Evolutionary conservation across 2,888 invertebrate genomes (phyloP).

Genomic region (Spodoptera exigua): DNA sequence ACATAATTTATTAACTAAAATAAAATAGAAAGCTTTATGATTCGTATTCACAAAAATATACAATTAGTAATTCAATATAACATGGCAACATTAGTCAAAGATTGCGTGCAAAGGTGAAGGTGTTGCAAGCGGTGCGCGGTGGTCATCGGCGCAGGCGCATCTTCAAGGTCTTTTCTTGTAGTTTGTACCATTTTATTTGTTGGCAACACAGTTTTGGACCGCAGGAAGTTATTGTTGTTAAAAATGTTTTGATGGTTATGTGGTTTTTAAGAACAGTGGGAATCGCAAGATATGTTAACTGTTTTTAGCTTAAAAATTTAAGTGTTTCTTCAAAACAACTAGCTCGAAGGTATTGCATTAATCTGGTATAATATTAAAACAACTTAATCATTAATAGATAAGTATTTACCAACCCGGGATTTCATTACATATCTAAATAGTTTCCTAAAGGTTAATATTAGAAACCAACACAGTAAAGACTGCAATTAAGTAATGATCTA

Average conservation of each 20-base stretch:
- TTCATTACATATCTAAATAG: background rate
- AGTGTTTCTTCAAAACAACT: too few species aligned
- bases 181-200: constrained; percentile 11
- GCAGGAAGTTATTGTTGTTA: too few species aligned
- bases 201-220: constrained; percentile 19
- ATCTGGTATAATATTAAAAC: too few species aligned
- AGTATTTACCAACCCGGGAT: too few species aligned
- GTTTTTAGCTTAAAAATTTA: too few species aligned
- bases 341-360: too few species aligned
- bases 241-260: too few species aligned
- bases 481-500: constrained; percentile 2
- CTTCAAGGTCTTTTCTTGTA: constrained; percentile 54
- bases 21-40: too few species aligned
- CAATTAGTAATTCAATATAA: constrained; percentile 37
- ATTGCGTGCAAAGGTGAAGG: constrained; percentile 34
- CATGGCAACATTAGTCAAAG: constrained; percentile 30
- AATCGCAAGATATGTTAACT: too few species aligned
- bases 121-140: constrained; percentile 46
- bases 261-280: too few species aligned
- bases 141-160: constrained; percentile 42
- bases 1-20: too few species aligned
- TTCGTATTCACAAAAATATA: constrained; percentile 6
- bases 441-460: background rate
- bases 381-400: too few species aligned
- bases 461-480: background rate